Conservation (phyloP, 37 sponge, comb jelly and placozoan genomes). For the Petrosia ficiformis region DNA sequence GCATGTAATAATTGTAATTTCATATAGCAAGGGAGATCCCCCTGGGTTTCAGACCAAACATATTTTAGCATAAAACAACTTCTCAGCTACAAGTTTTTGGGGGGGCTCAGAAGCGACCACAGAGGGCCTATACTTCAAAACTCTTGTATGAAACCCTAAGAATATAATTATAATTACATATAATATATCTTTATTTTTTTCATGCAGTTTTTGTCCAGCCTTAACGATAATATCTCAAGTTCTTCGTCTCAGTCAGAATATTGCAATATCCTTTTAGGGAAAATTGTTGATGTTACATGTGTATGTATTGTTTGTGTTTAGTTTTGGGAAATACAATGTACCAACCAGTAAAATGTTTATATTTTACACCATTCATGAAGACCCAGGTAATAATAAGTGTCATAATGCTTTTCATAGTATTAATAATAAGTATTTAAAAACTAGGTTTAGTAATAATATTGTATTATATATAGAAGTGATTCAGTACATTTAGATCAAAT, state of each 20-base stretch:
- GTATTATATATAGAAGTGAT: no score
- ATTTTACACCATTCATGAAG: not conserved
- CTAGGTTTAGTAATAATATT: no score
- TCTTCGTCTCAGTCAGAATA: conserved; percentile 85
- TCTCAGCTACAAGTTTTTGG: no score
- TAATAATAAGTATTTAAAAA: not conserved
- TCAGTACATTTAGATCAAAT: no score
- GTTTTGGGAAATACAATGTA: not conserved
- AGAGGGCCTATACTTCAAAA: not conserved
- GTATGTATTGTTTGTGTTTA: not conserved
- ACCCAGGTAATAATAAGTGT: not conserved
- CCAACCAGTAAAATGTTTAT: no score
- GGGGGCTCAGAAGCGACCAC: no score
- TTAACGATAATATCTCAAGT: conserved; percentile 87
- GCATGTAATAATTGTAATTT: no score
- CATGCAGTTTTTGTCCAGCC: conserved; percentile 88
- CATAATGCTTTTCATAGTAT: not conserved
- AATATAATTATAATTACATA: not conserved
- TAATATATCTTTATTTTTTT: not conserved
- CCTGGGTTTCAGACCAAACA: no score
- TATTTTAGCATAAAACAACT: no score
- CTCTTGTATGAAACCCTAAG: not conserved
- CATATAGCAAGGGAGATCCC: no score
- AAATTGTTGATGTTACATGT: no score
- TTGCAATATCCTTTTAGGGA: conserved; percentile 70